Evolutionary conservation across 2,797 vertebrate species (phyloP), one percentile per base, ranked within the genome.

Genomic region (Alca torda): DNA sequence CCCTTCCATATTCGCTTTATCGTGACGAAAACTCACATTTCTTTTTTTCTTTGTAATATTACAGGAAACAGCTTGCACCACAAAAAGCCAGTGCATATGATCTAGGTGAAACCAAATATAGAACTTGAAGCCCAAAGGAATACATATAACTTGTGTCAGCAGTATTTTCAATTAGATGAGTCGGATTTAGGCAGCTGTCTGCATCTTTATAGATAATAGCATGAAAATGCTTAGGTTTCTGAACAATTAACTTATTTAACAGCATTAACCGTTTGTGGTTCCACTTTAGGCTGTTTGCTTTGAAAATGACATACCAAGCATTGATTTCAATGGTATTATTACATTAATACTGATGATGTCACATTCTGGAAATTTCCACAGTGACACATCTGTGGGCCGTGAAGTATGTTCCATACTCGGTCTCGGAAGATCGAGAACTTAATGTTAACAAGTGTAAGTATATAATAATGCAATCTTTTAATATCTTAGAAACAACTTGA

Each of bases 291-390:
- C 16, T 87, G 17, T 85, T 93, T 78, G 91, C 43, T 95, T 94
- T 91, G 43, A 92, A 97, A 96, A 84, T 88, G 5, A 90, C 35
- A 24, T 78, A 95, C 94, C 48, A 91, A 82, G 13, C 15, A 95
- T 86, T 94, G 46, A 90, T 87, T 87, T 90, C 13, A 59, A 24
- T 35, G 18, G 26, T 8, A 75, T 82, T 87, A 65, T 39, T 76
- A 26, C 11, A 81, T 89, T 93, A 78, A 81, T 87, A 86, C 15
- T 61, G 53, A 43, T 81, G 53, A 26, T 64, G 19, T 72, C 56
- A 93, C 17, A 48, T 93, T 91, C 46, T 95, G 41, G 78, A 94
- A 91, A 12, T 78, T 96, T 74, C 48, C 95, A 5, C 16, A 46
- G 54, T 78, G 30, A 72, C 74, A 80, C 23, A 53, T 79, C 16